Evolutionary conservation across 2,888 invertebrate genomes (phyloP).

Genomic region (Phyllotreta striolata): DNA sequence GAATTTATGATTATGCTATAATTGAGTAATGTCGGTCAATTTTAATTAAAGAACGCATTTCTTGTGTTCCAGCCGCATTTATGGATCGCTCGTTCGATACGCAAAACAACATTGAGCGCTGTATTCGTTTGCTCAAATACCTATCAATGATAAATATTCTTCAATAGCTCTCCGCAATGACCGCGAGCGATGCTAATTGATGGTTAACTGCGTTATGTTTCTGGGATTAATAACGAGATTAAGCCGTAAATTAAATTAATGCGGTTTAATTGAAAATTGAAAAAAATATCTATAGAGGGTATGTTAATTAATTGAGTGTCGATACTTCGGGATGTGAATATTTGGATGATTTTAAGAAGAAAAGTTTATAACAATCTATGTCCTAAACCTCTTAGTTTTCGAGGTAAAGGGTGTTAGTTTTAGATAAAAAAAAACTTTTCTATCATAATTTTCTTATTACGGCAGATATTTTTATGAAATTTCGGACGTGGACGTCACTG

Average conservation of each 20-base stretch:
- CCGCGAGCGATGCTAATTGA: constrained; percentile 22
- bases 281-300: too few species aligned
- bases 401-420: too few species aligned
- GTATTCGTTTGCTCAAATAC: constrained; percentile 28
- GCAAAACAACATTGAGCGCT: constrained; percentile 38
- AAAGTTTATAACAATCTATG: too few species aligned
- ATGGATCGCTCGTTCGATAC: constrained; percentile 42
- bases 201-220: constrained; percentile 15
- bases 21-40: constrained; percentile 48
- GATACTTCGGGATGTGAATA: too few species aligned
- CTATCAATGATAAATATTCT: constrained; percentile 27
- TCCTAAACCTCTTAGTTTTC: too few species aligned
- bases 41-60: constrained; percentile 47
- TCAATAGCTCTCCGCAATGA: constrained; percentile 18
- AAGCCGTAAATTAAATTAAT: constrained; percentile 23
- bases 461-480: too few species aligned
- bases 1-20: constrained; percentile 49
- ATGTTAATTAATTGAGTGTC: too few species aligned
- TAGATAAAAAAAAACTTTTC: too few species aligned
- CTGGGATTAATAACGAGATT: constrained; percentile 16
- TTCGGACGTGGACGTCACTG: too few species aligned
- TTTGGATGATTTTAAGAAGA: too few species aligned
- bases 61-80: constrained; percentile 37
- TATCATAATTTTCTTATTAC: too few species aligned
- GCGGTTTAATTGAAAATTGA: neutral